Evolutionary conservation across 1,140 invertebrate genomes (phyloP), one percentile per base, ranked within the genome.

Genomic region (Neodiprion virginianus): DNA sequence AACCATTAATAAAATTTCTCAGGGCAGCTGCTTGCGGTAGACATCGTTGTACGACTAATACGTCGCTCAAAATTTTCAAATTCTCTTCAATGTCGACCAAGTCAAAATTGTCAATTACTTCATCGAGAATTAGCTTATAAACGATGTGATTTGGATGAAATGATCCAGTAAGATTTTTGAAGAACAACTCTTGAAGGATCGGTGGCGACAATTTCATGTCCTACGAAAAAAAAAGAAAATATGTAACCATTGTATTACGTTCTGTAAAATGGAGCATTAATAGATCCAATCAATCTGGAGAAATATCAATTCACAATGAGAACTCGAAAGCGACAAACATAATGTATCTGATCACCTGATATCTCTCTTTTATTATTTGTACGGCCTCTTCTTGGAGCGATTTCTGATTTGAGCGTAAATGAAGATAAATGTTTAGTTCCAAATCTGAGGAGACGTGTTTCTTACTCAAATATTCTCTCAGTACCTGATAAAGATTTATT

Each of bases 181-280:
- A 83, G 69, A 88, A 88, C 4, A 88, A 72, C 79, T 87, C 84
- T 78, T 88, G 84, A 53, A 89, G 72, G 50, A 88, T 80, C 40
- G 79, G 76, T 69, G 82, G 50, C 48, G 82, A 72, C 17, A 87
- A 77, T n/a, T 75, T 77, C 7, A 81, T 23, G 48, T 76, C 73
- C 86, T 86, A 66, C 61, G 82, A 83, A 48, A 76, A 71, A 70
- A 76, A 78, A 49, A 67, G 53, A 72, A 70, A 8, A 23, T 28
- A 8, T 49, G 40, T 66, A 69, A 21, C 28, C 1, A 40, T 40
- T 40, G 28, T 2, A 40, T 40, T 40, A 40, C 28, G 28, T 40
- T 5, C 28, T 40, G 28, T 40, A 40, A 40, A 5, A 5, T 40
- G 28, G 28, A 40, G 28, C 5, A 40, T 40, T 73, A 48, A 12